Conservation (phyloP, 2,797 vertebrate genomes). For the Lophotriccus pileatus region DNA sequence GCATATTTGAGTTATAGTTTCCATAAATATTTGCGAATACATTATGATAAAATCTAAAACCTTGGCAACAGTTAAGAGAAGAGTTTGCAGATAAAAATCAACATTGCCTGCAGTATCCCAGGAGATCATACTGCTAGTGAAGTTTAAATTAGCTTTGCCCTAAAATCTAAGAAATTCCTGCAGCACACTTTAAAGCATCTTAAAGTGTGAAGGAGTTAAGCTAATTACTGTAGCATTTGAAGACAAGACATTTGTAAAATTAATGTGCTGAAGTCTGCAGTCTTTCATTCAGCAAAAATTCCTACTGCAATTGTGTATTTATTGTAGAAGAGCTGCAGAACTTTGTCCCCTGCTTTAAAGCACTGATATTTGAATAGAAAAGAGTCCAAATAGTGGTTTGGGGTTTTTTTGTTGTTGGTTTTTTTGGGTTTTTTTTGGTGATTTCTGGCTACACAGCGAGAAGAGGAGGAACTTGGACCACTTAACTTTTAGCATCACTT, state of each 20-base stretch:
- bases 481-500: neutral
- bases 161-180: slow-evolving; percentile 67
- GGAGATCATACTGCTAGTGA: slow-evolving; percentile 58
- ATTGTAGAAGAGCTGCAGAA: neutral
- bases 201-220: slow-evolving; percentile 66
- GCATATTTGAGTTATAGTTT: slow-evolving; percentile 54
- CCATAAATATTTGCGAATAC: slow-evolving; percentile 68
- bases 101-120: slow-evolving; percentile 69
- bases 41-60: slow-evolving; percentile 68
- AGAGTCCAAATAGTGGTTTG: neutral
- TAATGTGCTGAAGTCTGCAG: slow-evolving; percentile 29
- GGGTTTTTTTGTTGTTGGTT: too few relatives aligned
- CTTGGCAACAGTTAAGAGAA: slow-evolving; percentile 65
- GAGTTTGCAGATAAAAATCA: slow-evolving; percentile 66
- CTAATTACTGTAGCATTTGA: slow-evolving; percentile 65
- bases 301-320: neutral
- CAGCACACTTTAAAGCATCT: slow-evolving; percentile 62
- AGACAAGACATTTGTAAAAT: slow-evolving; percentile 64
- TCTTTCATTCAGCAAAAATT: slow-evolving; percentile 48
- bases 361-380: neutral
- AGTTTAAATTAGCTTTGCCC: slow-evolving; percentile 70
- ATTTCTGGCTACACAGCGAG: neutral
- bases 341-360: neutral
- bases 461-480: neutral
- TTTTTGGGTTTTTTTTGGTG: neutral